A percentile compares a stretch with the other conserved stretches of the same genome.
Evolutionary conservation across 1,140 invertebrate species (phyloP).

Genomic region (Harpegnathos saltator): DNA sequence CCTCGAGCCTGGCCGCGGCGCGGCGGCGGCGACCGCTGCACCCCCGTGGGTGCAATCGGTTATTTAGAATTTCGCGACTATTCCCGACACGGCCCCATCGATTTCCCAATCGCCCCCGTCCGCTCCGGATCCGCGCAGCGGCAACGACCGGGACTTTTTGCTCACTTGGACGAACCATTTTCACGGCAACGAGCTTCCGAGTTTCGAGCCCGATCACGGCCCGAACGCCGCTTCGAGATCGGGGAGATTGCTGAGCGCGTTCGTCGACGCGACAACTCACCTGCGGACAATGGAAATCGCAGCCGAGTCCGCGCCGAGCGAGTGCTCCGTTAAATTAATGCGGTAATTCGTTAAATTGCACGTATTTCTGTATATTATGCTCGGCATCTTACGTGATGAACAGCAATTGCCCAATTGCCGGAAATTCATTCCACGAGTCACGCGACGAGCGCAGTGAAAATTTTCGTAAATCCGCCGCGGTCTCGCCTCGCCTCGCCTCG

Average conservation of each 20-base stretch:
- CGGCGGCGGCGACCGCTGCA: slow-evolving; percentile 24
- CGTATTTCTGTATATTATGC: no score
- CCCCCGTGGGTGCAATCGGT: slow-evolving; percentile 78
- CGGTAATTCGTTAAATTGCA: background rate
- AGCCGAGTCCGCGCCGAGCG: no score
- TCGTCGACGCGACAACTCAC: no score
- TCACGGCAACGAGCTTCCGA: slow-evolving; percentile 5
- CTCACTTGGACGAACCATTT: slow-evolving; percentile 37
- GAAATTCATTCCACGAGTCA: slow-evolving; percentile 45
- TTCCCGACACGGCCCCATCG: slow-evolving; percentile 60
- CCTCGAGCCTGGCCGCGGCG: background rate
- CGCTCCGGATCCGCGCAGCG: background rate
- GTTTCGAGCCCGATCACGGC: no score
- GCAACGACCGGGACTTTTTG: slow-evolving; percentile 37
- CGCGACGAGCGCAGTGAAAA: background rate
- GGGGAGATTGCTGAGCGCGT: background rate
- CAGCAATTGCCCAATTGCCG: slow-evolving; percentile 37
- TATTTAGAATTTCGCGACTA: slow-evolving; percentile 79
- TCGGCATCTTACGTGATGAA: no score
- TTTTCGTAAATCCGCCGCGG: background rate
- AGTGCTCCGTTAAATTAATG: no score
- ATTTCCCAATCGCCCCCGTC: slow-evolving; percentile 69
- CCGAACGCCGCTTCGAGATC: slow-evolving; percentile 2
- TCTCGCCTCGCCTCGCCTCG: background rate
- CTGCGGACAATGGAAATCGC: no score